A percentile compares a stretch with the other conserved stretches of the same genome.
Evolutionary conservation across 2,797 vertebrate genomes (phyloP).

Genomic region (Tolypeutes matacus): DNA sequence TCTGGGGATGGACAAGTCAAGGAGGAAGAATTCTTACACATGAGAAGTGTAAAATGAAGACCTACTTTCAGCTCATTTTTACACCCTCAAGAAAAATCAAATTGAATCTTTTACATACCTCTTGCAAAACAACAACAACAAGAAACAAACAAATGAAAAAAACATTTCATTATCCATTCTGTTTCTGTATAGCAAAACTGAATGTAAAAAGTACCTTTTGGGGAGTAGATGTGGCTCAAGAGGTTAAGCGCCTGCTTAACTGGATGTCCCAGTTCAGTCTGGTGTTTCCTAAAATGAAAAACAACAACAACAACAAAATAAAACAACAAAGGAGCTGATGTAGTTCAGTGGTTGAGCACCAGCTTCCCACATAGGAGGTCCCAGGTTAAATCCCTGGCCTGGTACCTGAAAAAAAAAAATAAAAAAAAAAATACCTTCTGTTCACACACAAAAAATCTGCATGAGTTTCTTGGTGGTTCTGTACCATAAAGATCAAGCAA

Average conservation of each 20-base stretch:
- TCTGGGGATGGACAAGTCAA: slow-evolving; percentile 99
- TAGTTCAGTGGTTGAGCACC: too few relatives aligned
- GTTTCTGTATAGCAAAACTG: slow-evolving; percentile 99
- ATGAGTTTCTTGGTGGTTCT: slow-evolving; percentile 99
- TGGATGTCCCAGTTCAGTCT: too few relatives aligned
- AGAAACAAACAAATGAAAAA: too few relatives aligned
- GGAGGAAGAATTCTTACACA: slow-evolving; percentile 99
- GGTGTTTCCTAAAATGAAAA: too few relatives aligned
- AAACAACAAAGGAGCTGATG: too few relatives aligned
- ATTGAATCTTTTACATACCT: slow-evolving; percentile 99
- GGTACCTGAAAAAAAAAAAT: too few relatives aligned
- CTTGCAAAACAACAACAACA: slow-evolving; percentile 91
- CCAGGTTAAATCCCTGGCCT: too few relatives aligned
- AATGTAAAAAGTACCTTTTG: slow-evolving; percentile 96
- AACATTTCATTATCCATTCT: slow-evolving; percentile 99
- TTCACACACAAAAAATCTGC: slow-evolving; percentile 96
- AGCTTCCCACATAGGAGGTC: too few relatives aligned
- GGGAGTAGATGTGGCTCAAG: too few relatives aligned
- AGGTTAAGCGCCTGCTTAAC: too few relatives aligned
- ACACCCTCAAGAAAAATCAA: slow-evolving; percentile 97
- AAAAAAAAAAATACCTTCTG: slow-evolving; percentile 87
- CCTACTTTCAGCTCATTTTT: slow-evolving; percentile 91
- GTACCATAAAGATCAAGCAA: slow-evolving; percentile 95
- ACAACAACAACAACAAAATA: too few relatives aligned
- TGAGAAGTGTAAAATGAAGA: slow-evolving; percentile 99